Conservation (phyloP, 2,113 vertebrate species). For the Rhegmatorhina hoffmannsi region DNA sequence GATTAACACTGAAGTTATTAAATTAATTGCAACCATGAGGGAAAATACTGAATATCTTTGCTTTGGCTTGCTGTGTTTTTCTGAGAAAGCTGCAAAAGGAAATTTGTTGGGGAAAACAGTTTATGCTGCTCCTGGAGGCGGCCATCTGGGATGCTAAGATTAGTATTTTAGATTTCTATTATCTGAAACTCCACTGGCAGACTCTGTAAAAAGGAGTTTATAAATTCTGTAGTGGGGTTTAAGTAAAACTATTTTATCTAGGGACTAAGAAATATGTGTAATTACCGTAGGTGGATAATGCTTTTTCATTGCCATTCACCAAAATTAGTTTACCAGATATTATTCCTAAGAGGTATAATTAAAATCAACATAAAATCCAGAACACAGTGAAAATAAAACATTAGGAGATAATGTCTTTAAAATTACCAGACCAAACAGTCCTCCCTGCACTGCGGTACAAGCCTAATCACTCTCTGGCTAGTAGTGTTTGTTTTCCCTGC, state of each 20-base stretch:
- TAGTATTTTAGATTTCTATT: slow-evolving; percentile 34
- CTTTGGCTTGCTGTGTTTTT: not conserved
- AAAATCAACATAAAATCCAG: slow-evolving; percentile 65
- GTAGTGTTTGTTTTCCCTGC: not conserved
- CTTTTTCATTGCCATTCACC: slow-evolving; percentile 31
- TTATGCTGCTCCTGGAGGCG: not conserved
- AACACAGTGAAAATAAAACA: slow-evolving; percentile 54
- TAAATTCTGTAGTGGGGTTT: slow-evolving; percentile 19
- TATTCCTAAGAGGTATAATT: slow-evolving; percentile 70
- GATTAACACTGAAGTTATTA: not conserved
- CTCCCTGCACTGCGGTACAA: slow-evolving; percentile 17
- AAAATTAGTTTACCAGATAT: slow-evolving; percentile 54
- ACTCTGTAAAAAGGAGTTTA: slow-evolving; percentile 23
- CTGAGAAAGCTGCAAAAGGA: not conserved
- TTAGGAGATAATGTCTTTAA: slow-evolving; percentile 53
- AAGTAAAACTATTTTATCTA: slow-evolving; percentile 50
- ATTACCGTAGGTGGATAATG: slow-evolving; percentile 52
- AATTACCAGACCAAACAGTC: slow-evolving; percentile 26
- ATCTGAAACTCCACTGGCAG: slow-evolving; percentile 27
- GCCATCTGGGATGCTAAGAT: slow-evolving; percentile 42
- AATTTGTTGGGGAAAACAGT: slow-evolving; percentile 4
- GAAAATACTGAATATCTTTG: not conserved
- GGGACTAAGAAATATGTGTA: slow-evolving; percentile 56
- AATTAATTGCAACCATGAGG: not conserved
- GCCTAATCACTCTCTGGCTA: not conserved